Evolutionary conservation across 2,888 invertebrate genomes (phyloP).

Genomic region (Heterodera filipjevi): DNA sequence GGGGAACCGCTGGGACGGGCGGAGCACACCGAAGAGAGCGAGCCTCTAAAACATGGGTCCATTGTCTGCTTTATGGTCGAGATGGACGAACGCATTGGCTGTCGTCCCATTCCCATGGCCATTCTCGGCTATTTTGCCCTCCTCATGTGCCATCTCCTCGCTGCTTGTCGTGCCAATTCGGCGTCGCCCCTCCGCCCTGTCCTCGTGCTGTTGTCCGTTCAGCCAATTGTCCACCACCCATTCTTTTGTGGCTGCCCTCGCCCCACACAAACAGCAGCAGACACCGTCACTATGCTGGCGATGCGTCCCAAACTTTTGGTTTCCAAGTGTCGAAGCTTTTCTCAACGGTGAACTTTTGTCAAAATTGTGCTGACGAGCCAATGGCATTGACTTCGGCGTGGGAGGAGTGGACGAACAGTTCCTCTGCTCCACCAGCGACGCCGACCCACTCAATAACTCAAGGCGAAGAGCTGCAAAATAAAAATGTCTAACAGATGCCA

Average conservation of each 20-base stretch:
- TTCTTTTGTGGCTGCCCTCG: conserved; percentile 17
- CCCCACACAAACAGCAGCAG: background rate
- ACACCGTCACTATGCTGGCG: background rate
- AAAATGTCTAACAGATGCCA: background rate
- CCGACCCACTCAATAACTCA: conserved; percentile 1
- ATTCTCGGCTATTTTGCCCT: background rate
- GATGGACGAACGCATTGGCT: background rate
- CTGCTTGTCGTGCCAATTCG: conserved; percentile 16
- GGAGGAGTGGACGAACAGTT: background rate
- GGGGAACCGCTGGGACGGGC: background rate
- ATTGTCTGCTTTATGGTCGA: background rate
- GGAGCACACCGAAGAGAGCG: background rate
- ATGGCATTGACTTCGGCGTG: conserved; percentile 4
- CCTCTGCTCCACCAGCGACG: background rate
- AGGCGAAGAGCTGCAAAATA: background rate
- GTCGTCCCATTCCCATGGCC: background rate
- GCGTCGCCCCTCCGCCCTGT: background rate
- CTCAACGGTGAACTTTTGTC: background rate
- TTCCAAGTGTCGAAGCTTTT: background rate
- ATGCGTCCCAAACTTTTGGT: background rate
- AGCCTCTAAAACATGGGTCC: background rate
- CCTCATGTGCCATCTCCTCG: background rate
- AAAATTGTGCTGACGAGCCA: background rate
- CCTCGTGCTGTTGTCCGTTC: conserved; percentile 41
- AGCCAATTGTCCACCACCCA: conserved; percentile 54